Percentiles rank a stretch among this genome's conserved stretches.
phyloP scores from a whole-genome alignment of 2,888 invertebrate species.

The Plemyria rubiginata region DNA sequence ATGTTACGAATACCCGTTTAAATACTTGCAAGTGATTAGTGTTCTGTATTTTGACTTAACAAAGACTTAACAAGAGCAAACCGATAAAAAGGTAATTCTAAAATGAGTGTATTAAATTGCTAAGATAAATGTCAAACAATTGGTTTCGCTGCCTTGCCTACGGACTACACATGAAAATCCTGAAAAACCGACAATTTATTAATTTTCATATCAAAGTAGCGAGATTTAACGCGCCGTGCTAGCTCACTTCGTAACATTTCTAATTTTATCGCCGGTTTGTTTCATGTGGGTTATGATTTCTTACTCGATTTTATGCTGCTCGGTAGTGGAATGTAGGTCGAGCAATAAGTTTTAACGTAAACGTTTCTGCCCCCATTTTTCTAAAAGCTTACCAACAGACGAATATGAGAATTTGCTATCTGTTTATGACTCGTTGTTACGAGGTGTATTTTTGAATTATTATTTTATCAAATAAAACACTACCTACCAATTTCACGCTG shows the following conservation, averaged over 20 bases:
- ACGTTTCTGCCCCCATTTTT: constrained; percentile 1
- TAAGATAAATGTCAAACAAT: no score
- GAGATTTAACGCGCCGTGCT: constrained; percentile 12
- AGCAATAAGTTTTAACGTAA: constrained; percentile 10
- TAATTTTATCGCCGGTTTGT: constrained; percentile 72
- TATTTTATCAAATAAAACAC: no score
- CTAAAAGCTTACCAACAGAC: constrained; percentile 6
- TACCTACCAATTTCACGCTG: no score
- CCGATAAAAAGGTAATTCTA: no score
- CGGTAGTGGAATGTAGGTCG: constrained; percentile 58
- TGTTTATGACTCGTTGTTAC: no score
- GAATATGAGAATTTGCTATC: background rate
- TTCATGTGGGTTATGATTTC: constrained; percentile 75
- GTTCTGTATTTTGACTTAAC: no score
- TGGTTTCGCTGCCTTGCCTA: background rate
- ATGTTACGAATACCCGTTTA: no score
- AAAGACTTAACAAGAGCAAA: no score
- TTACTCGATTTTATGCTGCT: constrained; percentile 65
- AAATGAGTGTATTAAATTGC: no score
- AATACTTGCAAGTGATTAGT: no score
- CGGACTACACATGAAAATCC: background rate
- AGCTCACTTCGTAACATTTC: constrained; percentile 50
- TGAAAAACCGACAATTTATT: background rate
- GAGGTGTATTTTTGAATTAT: no score
- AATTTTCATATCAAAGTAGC: constrained; percentile 6